Base-by-base conservation (phyloP, 2,888 invertebrate genomes). In the Gasteruption jaculator region DNA sequence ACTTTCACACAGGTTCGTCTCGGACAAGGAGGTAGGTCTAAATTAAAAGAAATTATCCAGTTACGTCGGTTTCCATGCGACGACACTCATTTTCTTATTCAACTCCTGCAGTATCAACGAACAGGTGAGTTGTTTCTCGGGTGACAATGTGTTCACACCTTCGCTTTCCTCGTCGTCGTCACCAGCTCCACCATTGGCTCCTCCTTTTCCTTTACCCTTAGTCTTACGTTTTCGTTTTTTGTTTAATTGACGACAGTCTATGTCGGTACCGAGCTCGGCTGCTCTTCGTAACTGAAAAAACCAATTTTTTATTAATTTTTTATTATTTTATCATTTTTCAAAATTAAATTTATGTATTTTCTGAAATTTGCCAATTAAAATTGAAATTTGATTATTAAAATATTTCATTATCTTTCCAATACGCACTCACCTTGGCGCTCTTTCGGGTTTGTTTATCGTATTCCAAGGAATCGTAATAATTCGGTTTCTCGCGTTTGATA, bases 391-490 rank as follows among this genome's bases (percentile, higher is more conserved):
- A 14, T n/a, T 37, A 40, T 12, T 34, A 36, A 22, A 25, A 8
- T 20, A 29, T 11, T 29, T 29, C 12, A 6, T n/a, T 24, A 8
- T 24, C 24, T 7, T 7, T 24, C 7, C 24, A 24, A 7, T 24
- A n/a, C 8, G 7, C 4, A 5, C 32, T 39, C 56, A 64, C 66
- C 57, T 68, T 68, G 8, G 63, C 58, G 61, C 73, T 84, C 73
- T 84, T 80, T 61, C 80, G 77, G 38, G 82, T 80, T 63, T 86
- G 82, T 58, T 85, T 86, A 62, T 87, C 85, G 62, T 84, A 87
- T 59, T 87, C 85, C 46, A 86, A 77, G 1, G 86, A 82, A 71
- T 90, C 88, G 53, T 89, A 90, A 68, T 86, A 89, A 74, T 88
- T 85, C 2, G 87, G 86, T 58, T 87, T 86, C 12, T 85, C 82